A percentile compares a stretch with the other conserved stretches of the same genome.
These are phyloP conservation scores for Pachyramphus minor DNA, from an alignment of 2,113 vertebrate species.

Conservation along the genomic window DNA sequence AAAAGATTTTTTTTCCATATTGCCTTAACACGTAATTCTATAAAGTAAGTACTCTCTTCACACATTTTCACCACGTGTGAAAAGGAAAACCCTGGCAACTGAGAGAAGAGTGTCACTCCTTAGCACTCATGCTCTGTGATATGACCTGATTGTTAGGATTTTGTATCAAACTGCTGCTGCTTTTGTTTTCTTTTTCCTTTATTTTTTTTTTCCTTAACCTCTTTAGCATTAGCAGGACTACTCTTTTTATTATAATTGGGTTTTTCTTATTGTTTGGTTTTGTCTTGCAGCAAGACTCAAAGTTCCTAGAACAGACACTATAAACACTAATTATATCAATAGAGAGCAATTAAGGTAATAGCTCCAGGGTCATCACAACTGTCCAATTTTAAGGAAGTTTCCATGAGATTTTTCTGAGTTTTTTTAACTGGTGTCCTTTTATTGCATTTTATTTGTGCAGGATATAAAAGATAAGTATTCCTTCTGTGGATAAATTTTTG, in stretches of 20 bases:
- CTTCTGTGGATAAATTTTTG: background rate
- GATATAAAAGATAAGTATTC: background rate
- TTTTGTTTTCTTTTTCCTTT: background rate
- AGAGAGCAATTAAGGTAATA: background rate
- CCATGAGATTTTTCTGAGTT: background rate
- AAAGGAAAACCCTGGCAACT: background rate
- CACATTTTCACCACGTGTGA: background rate
- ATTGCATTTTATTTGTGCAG: background rate
- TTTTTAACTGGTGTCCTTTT: background rate
- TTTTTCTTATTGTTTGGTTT: background rate
- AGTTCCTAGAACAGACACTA: background rate
- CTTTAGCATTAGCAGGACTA: background rate
- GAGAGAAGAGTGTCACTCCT: background rate
- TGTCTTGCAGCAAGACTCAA: background rate
- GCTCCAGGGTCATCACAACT: background rate
- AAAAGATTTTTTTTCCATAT: background rate
- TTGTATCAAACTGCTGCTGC: background rate
- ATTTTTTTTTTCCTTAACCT: fast-evolving
- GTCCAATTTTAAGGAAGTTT: background rate
- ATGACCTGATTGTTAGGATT: background rate
- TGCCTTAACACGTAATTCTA: background rate
- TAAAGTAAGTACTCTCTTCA: background rate
- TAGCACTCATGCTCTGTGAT: background rate
- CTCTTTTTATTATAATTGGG: background rate
- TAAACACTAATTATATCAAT: background rate